Conservation (phyloP, 2,888 invertebrate genomes). For the Anthophora plumipes region DNA sequence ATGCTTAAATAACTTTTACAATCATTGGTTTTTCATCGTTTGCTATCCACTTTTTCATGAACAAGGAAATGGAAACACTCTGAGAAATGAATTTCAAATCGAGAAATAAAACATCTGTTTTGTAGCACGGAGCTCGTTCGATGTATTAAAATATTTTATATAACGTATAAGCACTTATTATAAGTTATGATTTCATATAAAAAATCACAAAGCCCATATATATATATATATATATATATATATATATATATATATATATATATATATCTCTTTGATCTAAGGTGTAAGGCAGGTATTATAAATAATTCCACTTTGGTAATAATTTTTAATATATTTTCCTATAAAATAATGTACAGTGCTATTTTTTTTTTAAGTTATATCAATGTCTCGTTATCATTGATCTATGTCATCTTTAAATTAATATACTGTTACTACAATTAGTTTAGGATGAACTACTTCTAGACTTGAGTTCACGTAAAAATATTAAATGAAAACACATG, state of each 20-base stretch:
- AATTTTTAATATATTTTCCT: slow-evolving; percentile 81
- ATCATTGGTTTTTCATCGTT: slow-evolving; percentile 6
- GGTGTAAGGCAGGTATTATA: slow-evolving; percentile 59
- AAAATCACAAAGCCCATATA: slow-evolving; percentile 22
- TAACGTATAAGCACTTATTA: slow-evolving; percentile 8
- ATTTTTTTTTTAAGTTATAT: slow-evolving; percentile 77
- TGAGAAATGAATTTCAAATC: slow-evolving; percentile 11
- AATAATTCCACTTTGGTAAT: slow-evolving; percentile 74
- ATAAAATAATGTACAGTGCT: slow-evolving; percentile 83
- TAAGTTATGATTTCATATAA: slow-evolving; percentile 2
- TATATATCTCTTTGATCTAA: slow-evolving; percentile 24
- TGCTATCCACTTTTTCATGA: slow-evolving; percentile 7
- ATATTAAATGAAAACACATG: slow-evolving; percentile 56
- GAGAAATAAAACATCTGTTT: background rate
- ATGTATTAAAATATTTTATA: slow-evolving; percentile 27
- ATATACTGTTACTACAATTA: slow-evolving; percentile 68
- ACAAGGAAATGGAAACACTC: background rate
- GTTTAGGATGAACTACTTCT: slow-evolving; percentile 54
- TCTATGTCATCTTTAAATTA: slow-evolving; percentile 73
- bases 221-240: too few relatives aligned
- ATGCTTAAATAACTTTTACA: slow-evolving; percentile 28
- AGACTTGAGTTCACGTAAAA: slow-evolving; percentile 46
- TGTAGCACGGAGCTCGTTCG: background rate
- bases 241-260: too few relatives aligned
- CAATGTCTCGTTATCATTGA: slow-evolving; percentile 71